Percentiles rank a stretch among this genome's conserved stretches.
phyloP scores from a whole-genome alignment of 2,113 vertebrate genomes.

The Marcusenius ussheri region DNA sequence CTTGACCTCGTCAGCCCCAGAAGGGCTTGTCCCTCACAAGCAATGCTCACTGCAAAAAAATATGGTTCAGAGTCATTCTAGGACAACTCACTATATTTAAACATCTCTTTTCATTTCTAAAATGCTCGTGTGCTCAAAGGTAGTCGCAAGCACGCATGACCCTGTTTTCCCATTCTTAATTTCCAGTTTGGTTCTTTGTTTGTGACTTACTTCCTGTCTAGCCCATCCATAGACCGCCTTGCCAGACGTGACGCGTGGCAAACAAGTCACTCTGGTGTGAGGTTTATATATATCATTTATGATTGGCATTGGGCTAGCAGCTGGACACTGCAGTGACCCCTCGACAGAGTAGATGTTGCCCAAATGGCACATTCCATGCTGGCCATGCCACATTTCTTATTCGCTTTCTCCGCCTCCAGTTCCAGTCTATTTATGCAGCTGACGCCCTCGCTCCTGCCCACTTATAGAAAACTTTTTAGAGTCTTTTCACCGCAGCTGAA shows the following conservation, averaged over 20 bases:
- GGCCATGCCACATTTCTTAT: not conserved
- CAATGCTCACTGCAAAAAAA: constrained; percentile 6
- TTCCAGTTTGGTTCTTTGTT: not conserved
- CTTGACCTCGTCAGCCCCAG: not conserved
- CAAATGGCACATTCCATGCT: not conserved
- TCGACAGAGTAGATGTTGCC: not conserved
- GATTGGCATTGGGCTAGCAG: not conserved
- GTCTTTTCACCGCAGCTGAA: not conserved
- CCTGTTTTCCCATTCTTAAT: not conserved
- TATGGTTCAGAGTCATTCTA: not conserved
- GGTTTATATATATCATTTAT: constrained; percentile 7
- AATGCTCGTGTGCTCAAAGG: not conserved
- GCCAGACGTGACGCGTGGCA: not conserved
- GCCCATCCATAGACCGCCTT: not conserved
- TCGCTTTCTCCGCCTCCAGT: not conserved
- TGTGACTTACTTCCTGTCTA: not conserved
- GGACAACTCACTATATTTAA: not conserved
- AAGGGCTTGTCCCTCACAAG: constrained; percentile 5
- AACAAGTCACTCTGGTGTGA: not conserved
- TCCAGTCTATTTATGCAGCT: not conserved
- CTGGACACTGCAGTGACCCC: not conserved
- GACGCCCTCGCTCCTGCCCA: not conserved
- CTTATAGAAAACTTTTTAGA: not conserved
- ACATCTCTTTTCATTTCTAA: not conserved
- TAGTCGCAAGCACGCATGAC: not conserved